Percentiles rank a stretch among this genome's conserved stretches.
phyloP scores from a whole-genome alignment of 2,888 invertebrate species.

The Bellardia bayeri region DNA sequence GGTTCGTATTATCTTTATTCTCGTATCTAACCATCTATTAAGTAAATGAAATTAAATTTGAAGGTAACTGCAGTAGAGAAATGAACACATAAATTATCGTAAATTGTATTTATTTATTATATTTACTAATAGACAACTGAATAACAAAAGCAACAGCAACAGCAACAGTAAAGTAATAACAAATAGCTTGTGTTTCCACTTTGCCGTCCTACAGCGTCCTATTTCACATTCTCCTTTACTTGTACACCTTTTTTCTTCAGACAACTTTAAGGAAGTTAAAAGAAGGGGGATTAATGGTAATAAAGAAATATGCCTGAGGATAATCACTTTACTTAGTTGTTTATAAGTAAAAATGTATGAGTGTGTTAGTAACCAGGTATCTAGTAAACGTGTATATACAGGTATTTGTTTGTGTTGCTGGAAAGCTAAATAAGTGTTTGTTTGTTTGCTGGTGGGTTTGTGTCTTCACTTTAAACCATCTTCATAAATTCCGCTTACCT shows the following conservation, averaged over 20 bases:
- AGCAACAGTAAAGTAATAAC: too few species aligned
- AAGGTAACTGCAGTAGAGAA: slow-evolving; percentile 68
- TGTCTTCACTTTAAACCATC: slow-evolving; percentile 39
- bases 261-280: slow-evolving; percentile 11
- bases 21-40: slow-evolving; percentile 51
- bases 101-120: slow-evolving; percentile 73
- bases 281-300: slow-evolving; percentile 55
- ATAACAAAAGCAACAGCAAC: slow-evolving; percentile 53
- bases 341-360: slow-evolving; percentile 23
- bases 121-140: slow-evolving; percentile 70
- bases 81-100: slow-evolving; percentile 71
- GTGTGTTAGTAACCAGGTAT: not conserved
- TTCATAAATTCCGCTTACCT: not conserved
- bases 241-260: not conserved
- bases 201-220: not conserved
- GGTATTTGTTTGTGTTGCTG: not conserved
- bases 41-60: slow-evolving; percentile 72
- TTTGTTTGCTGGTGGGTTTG: not conserved
- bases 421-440: not conserved
- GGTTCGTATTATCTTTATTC: slow-evolving; percentile 33
- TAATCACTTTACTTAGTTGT: slow-evolving; percentile 67
- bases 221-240: not conserved
- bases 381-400: not conserved
- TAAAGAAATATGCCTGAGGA: slow-evolving; percentile 69
- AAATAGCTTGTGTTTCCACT: slow-evolving; percentile 19